Base-by-base conservation (phyloP, 2,888 invertebrate genomes). In the Apodemia zela region DNA sequence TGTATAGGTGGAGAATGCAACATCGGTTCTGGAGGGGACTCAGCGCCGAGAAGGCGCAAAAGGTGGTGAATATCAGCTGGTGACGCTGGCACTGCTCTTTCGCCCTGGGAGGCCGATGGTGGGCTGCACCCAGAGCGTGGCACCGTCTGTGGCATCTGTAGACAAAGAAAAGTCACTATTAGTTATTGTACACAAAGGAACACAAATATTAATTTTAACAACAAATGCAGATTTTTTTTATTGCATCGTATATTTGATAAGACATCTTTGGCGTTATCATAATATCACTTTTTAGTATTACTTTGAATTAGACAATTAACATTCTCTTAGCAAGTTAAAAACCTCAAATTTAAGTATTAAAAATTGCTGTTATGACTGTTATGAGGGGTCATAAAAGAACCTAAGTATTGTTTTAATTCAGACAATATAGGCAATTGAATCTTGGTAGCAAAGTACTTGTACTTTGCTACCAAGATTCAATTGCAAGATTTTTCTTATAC, bases 61-160 rank as follows among this genome's bases (percentile, higher is more conserved):
- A 92, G 81, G 72, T 88, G 89, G 69, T 86, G 93, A 63, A 85
- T 81, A 76, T 82, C 92, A 67, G 93, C 89, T 25, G 93, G 93
- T 47, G 93, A 93, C 35, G 87, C 81, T 68, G 93, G 93, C 63
- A 93, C 93, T 66, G 94, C 93, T 72, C 91, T 85, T 82, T 93
- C 93, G 72, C 95, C 95, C 76, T 97, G 93, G 63, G 97, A 93
- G 21, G 96, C 95, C 81, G 95, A 95, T 70, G 95, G 94, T 74
- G 95, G 95, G 85, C 95, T 95, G 82, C 94, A 95, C 84, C 95
- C 95, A 77, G 95, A 95, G 75, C 95, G 93, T 65, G 96, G 96
- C 76, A 96, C 96, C 77, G 94, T 95, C 92, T 96, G 96, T 87
- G 96, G 95, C 96, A 96, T 96, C 96, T 96, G 94, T 62, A 66